Evolutionary conservation across 2,797 vertebrate species (phyloP).

Genomic region (Trematomus bernacchii): DNA sequence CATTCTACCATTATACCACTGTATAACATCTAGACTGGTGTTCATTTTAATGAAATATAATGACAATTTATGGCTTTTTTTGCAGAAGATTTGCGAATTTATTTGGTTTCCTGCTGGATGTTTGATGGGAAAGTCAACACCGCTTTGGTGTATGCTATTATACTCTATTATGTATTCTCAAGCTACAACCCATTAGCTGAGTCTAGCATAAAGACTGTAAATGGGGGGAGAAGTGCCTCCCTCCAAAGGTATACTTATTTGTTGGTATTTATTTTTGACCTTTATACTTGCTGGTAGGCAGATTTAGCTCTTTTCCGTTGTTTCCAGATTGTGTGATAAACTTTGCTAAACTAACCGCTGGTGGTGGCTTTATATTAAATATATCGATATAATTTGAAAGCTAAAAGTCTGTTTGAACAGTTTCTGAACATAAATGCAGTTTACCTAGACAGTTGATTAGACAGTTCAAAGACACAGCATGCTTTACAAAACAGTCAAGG

Average conservation of each 20-base stretch:
- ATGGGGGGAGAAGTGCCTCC: too few species aligned
- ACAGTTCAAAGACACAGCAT: neutral
- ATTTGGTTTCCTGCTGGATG: neutral
- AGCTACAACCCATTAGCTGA: neutral
- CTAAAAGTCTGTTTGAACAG: neutral
- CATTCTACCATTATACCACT: neutral
- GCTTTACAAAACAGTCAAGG: neutral
- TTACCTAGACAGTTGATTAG: neutral
- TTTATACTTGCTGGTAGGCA: too few species aligned
- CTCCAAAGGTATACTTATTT: too few species aligned
- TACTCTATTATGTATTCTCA: too few species aligned
- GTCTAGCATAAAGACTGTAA: neutral
- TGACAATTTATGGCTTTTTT: too few species aligned
- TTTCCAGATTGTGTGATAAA: too few species aligned
- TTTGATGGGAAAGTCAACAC: neutral
- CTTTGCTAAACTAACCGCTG: neutral
- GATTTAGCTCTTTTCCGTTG: too few species aligned
- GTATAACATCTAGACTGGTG: neutral
- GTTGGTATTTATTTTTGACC: too few species aligned
- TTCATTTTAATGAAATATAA: neutral
- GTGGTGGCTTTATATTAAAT: neutral
- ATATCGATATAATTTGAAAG: neutral
- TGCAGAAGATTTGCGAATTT: neutral
- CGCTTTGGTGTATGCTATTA: neutral
- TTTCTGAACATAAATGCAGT: neutral